Evolutionary conservation across 2,113 vertebrate species (phyloP), one percentile per base, ranked within the genome.

Genomic region (Xiphophorus hellerii): DNA sequence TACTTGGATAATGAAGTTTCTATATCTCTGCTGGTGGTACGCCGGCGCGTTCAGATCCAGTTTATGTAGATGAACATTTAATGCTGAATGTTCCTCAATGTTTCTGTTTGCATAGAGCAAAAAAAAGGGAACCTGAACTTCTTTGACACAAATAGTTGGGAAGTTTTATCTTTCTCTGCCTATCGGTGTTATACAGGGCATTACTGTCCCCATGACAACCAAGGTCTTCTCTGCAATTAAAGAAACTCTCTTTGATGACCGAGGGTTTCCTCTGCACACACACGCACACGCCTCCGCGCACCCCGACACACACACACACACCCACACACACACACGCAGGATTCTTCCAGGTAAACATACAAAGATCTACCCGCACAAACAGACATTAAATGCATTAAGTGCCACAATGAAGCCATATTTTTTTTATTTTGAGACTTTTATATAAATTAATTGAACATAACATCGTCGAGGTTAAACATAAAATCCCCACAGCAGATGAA

Each of bases 201-300:
- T 88, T 77, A 74, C 88, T 80, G 92, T 95, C 94, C 35, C 92
- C 86, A 92, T 93, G 92, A 69, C 78, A 70, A 94, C 92, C 92
- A 93, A 93, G 91, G 89, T 54, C 83, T 86, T 92, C 66, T 44
- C 78, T 83, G 84, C 83, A 84, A 90, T 84, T 82, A 73, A 78
- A 88, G 76, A 82, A 48, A 60, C 66, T n/a, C 73, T 73, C 83
- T 85, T 80, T 88, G 78, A 87, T 71, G 85, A 86, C 80, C 20
- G 27, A 67, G 69, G 51, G 17, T 14, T 63, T 63, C 65, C 42
- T 69, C 74, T 42, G 66, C 35, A 31, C 25, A 51, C 44, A 65
- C 28, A 61, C 33, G 70, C 0, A 14, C 44, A 66, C 35, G 12
- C 63, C 48, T 25, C 37, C 37, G 12, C 37, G 1, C 37, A 39